These are phyloP conservation scores for Pyrgus malvae DNA, from an alignment of 2,888 invertebrate genomes.

Conservation along the genomic window DNA sequence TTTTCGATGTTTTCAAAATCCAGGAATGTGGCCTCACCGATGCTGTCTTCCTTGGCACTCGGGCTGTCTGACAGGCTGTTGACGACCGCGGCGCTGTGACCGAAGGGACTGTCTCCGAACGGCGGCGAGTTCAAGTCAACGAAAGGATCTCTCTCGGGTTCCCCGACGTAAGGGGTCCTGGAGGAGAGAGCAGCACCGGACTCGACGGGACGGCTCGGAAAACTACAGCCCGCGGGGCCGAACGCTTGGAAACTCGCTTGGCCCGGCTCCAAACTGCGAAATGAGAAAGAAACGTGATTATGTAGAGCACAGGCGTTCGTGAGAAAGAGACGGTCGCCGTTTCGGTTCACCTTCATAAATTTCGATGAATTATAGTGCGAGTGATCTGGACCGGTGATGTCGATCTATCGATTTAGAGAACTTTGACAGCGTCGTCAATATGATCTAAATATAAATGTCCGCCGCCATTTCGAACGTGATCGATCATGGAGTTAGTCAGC, in stretches of 20 bases:
- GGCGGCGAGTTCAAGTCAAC: conserved; percentile 59
- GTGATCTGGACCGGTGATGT: conserved; percentile 71
- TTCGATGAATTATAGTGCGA: conserved; percentile 74
- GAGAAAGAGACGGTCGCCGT: conserved; percentile 71
- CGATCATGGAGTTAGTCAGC: conserved; percentile 1
- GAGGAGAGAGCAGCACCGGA: conserved; percentile 66
- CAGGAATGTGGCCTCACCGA: conserved; percentile 73
- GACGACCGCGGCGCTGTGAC: conserved; percentile 48
- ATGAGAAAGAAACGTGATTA: conserved; percentile 79
- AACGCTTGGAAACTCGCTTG: conserved; percentile 80
- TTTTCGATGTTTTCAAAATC: conserved; percentile 67
- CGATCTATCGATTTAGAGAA: conserved; percentile 68
- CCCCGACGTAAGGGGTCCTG: conserved; percentile 54
- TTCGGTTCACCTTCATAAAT: conserved; percentile 68
- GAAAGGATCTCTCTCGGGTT: conserved; percentile 65
- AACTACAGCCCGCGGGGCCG: conserved; percentile 76
- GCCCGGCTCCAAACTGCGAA: conserved; percentile 82
- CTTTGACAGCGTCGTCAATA: conserved; percentile 69
- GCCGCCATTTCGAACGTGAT: conserved; percentile 22
- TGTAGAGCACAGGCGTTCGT: conserved; percentile 66
- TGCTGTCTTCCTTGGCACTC: conserved; percentile 64
- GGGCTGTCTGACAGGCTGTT: conserved; percentile 53
- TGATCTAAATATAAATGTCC: conserved; percentile 64
- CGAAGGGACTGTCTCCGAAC: conserved; percentile 53
- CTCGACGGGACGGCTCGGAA: conserved; percentile 76